These are phyloP conservation scores for Drosophila arawakana DNA, from an alignment of 1,140 invertebrate species.

Conservation along the genomic window DNA sequence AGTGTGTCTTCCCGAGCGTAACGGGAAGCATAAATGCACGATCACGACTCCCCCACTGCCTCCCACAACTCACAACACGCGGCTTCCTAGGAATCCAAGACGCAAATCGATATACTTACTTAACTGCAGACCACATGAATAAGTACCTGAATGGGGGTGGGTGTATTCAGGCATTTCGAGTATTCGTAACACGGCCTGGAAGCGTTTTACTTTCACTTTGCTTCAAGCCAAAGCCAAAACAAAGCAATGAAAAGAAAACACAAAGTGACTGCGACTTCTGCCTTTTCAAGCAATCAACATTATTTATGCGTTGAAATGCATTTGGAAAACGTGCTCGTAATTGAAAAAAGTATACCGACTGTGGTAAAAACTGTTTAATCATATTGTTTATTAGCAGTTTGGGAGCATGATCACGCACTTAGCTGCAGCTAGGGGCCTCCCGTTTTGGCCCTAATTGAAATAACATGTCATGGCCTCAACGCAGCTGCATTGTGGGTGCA, in stretches of 20 bases:
- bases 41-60: not conserved
- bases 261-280: slow-evolving; percentile 53
- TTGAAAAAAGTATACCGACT: slow-evolving; percentile 53
- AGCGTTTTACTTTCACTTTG: slow-evolving; percentile 20
- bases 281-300: slow-evolving; percentile 62
- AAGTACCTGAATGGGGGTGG: no score
- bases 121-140: no score
- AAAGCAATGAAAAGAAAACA: slow-evolving; percentile 34
- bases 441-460: slow-evolving; percentile 68
- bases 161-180: not conserved
- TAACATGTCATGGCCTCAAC: slow-evolving; percentile 21
- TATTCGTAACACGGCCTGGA: slow-evolving; percentile 15
- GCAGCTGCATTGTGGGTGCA: not conserved
- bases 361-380: slow-evolving; percentile 46
- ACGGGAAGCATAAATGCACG: slow-evolving; percentile 13
- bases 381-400: slow-evolving; percentile 57
- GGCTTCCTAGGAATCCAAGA: slow-evolving; percentile 8
- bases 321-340: slow-evolving; percentile 48
- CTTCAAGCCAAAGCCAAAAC: slow-evolving; percentile 21
- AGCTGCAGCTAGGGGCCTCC: slow-evolving; percentile 21
- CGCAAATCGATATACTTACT: slow-evolving; percentile 2
- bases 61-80: slow-evolving; percentile 1
- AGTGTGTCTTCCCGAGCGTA: slow-evolving; percentile 10
- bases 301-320: slow-evolving; percentile 17
- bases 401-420: slow-evolving; percentile 70